Percentiles rank a stretch among this genome's conserved stretches.
These are phyloP conservation scores for Fabriciana adippe DNA, from an alignment of 2,888 invertebrate genomes.

Conservation along the genomic window DNA sequence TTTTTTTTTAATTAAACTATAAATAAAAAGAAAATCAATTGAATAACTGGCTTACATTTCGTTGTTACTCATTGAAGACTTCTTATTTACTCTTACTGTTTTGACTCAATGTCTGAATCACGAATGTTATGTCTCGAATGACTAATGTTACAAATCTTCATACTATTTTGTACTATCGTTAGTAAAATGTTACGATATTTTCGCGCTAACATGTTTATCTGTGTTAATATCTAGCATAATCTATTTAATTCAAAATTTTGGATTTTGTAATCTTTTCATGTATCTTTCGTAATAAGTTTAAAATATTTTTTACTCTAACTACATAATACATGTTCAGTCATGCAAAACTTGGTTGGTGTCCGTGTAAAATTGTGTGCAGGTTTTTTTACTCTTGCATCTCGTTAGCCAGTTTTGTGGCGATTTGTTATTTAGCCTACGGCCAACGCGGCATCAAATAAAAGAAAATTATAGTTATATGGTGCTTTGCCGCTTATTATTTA, in stretches of 20 bases:
- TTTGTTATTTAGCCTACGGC: constrained; percentile 60
- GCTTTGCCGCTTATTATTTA: constrained; percentile 76
- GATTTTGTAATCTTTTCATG: background rate
- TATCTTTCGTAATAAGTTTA: background rate
- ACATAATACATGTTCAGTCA: constrained; percentile 38
- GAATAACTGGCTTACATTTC: constrained; percentile 42
- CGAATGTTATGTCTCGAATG: constrained; percentile 61
- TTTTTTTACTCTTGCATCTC: constrained; percentile 59
- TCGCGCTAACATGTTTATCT: background rate
- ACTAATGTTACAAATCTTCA: constrained; percentile 60
- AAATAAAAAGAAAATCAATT: constrained; percentile 40
- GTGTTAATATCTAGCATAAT: background rate
- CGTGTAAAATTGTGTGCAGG: constrained; percentile 61
- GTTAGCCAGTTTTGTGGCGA: constrained; percentile 70
- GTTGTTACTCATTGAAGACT: constrained; percentile 58
- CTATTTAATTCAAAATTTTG: background rate
- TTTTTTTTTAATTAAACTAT: constrained; percentile 18
- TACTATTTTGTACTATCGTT: constrained; percentile 42
- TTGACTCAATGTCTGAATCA: constrained; percentile 74
- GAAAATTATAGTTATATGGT: constrained; percentile 77
- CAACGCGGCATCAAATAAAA: constrained; percentile 70
- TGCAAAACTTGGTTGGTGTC: constrained; percentile 48
- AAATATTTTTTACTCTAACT: constrained; percentile 7
- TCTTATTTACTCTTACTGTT: constrained; percentile 62
- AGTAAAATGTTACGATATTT: constrained; percentile 37